phyloP scores from a whole-genome alignment of 2,797 vertebrate genomes.

The Glyptemys insculpta region DNA sequence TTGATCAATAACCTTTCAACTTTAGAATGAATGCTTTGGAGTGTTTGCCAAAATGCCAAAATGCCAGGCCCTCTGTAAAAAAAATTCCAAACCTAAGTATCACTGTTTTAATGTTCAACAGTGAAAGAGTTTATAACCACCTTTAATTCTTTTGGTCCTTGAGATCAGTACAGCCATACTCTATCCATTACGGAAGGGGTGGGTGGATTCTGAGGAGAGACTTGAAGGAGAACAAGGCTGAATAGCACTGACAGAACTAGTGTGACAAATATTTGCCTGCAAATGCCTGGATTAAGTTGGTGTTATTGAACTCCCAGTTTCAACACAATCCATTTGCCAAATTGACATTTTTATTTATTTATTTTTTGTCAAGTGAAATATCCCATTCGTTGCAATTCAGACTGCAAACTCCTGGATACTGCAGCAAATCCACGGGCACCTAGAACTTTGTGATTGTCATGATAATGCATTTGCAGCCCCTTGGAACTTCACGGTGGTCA shows the following conservation, averaged over 20 bases:
- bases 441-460: neutral
- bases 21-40: neutral
- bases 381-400: fast-evolving
- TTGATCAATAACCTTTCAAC: neutral
- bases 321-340: neutral
- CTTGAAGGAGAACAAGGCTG: neutral
- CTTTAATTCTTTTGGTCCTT: neutral
- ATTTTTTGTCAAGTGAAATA: neutral
- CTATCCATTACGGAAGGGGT: neutral
- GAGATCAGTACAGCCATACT: neutral
- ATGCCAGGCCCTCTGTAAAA: neutral
- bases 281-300: neutral
- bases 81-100: neutral
- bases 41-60: neutral
- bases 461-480: neutral
- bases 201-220: neutral
- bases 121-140: neutral
- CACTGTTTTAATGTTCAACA: neutral
- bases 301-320: neutral
- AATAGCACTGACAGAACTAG: neutral
- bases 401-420: neutral
- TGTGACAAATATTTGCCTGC: neutral
- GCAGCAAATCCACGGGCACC: neutral
- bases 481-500: neutral
- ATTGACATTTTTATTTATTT: fast-evolving